phyloP scores from a whole-genome alignment of 2,888 invertebrate species.

The Anorthoa munda region DNA sequence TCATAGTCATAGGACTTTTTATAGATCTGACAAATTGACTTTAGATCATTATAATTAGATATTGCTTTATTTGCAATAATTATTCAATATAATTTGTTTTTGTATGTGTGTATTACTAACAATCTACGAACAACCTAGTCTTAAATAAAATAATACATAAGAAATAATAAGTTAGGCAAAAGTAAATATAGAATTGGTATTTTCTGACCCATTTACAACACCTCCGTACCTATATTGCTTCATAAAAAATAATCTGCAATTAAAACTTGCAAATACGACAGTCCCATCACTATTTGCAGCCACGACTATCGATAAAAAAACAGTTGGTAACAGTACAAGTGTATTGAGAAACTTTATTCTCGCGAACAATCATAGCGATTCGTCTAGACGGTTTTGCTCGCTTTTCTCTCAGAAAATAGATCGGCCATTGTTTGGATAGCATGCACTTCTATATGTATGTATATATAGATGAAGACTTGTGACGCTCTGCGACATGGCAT shows the following conservation, averaged over 20 bases:
- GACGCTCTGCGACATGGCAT: neutral
- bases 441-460: slow-evolving; percentile 56
- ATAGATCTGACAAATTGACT: too few species aligned
- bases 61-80: too few species aligned
- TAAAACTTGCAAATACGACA: neutral
- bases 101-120: too few species aligned
- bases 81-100: too few species aligned
- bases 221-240: too few species aligned
- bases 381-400: slow-evolving; percentile 34
- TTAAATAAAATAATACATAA: too few species aligned
- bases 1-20: too few species aligned
- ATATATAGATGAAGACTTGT: slow-evolving; percentile 40
- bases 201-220: neutral
- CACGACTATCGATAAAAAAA: slow-evolving; percentile 1
- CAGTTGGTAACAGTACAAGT: slow-evolving; percentile 23
- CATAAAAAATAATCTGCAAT: neutral
- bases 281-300: slow-evolving; percentile 27
- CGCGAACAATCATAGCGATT: slow-evolving; percentile 16
- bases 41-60: too few species aligned
- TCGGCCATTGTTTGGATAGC: slow-evolving; percentile 42
- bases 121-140: too few species aligned
- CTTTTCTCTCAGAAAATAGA: slow-evolving; percentile 47
- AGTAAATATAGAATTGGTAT: neutral
- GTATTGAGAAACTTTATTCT: slow-evolving; percentile 32
- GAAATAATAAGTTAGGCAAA: too few species aligned